Evolutionary conservation across 2,797 vertebrate species (phyloP).

Genomic region (Sarcoramphus papa): DNA sequence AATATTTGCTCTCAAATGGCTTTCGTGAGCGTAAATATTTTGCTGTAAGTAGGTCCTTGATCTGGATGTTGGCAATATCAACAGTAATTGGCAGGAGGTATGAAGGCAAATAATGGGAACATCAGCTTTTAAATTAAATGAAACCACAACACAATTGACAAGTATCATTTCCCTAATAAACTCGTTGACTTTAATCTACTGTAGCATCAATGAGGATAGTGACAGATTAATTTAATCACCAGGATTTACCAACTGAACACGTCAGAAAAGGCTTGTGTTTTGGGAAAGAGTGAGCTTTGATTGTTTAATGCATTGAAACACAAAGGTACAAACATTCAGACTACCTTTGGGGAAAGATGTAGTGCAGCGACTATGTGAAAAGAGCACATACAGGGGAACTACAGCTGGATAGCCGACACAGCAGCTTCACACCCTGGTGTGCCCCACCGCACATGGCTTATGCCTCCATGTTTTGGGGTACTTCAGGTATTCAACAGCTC

Average conservation of each 20-base stretch:
- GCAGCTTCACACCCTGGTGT: background rate
- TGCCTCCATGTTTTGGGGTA: background rate
- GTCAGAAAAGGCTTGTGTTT: background rate
- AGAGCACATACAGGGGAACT: background rate
- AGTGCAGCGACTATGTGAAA: background rate
- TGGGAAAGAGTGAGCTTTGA: background rate
- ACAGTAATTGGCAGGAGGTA: slow-evolving; percentile 46
- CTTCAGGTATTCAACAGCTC: background rate
- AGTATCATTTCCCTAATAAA: slow-evolving; percentile 35
- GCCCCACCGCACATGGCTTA: background rate
- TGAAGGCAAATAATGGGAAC: background rate
- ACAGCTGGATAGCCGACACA: background rate
- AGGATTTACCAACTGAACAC: background rate
- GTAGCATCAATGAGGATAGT: background rate
- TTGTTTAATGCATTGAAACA: background rate
- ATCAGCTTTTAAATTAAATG: slow-evolving; percentile 23
- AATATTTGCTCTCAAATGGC: background rate
- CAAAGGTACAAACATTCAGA: background rate
- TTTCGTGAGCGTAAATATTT: slow-evolving; percentile 37
- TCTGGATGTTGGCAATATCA: slow-evolving; percentile 22
- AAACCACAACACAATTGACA: slow-evolving; percentile 5
- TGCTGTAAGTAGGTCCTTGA: slow-evolving; percentile 26
- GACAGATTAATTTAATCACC: background rate
- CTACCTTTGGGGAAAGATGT: background rate
- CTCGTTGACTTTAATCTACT: background rate